Evolutionary conservation across 2,888 invertebrate species (phyloP).

Genomic region (Protonemura montana): DNA sequence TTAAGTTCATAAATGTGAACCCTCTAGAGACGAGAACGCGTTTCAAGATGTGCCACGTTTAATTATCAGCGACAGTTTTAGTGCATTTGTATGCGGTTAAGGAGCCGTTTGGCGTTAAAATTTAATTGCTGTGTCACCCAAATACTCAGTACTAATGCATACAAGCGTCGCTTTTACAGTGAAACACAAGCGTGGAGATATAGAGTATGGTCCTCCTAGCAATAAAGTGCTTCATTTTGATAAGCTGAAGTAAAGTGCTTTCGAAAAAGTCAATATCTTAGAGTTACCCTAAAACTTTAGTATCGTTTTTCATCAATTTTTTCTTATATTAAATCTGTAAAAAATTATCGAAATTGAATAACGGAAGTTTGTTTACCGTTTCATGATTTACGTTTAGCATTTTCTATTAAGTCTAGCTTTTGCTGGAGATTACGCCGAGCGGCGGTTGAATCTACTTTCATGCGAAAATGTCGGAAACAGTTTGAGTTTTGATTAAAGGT

Average conservation of each 20-base stretch:
- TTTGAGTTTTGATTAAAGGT: neutral
- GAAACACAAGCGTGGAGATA: neutral
- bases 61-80: neutral
- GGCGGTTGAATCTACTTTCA: neutral
- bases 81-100: neutral
- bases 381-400: neutral
- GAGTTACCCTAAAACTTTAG: neutral
- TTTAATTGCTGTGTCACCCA: neutral
- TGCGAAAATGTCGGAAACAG: neutral
- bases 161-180: neutral
- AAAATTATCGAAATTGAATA: neutral
- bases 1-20: neutral
- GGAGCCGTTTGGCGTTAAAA: neutral
- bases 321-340: neutral
- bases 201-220: neutral
- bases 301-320: neutral
- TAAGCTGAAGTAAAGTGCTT: neutral
- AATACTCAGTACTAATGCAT: neutral
- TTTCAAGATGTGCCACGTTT: neutral
- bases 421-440: neutral
- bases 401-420: neutral
- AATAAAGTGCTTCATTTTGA: neutral
- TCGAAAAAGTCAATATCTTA: neutral
- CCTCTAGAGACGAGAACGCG: neutral
- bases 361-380: neutral